Percentiles rank a stretch among this genome's conserved stretches.
Evolutionary conservation across 2,797 vertebrate genomes (phyloP).

Genomic region (Aphelocoma californica): DNA sequence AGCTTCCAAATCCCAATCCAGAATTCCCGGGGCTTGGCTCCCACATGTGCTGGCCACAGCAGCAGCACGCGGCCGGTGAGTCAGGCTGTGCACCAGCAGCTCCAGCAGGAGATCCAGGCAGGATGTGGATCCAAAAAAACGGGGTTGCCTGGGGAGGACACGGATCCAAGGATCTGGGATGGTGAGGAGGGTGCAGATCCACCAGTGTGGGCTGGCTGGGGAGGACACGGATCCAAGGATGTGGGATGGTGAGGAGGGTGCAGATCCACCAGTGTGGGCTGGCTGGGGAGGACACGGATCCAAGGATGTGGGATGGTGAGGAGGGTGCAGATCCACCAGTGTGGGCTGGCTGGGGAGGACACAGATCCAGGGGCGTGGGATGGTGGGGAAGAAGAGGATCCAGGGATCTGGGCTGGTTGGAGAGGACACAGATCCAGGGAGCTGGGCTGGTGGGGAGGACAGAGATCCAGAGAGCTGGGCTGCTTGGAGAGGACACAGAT

Average conservation of each 20-base stretch:
- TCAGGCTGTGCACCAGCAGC: too few relatives aligned
- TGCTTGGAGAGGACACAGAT: neutral
- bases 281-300: neutral
- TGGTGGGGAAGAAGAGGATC: neutral
- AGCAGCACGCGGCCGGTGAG: accelerated
- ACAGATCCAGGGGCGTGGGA: neutral
- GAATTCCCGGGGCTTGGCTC: too few relatives aligned
- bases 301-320: neutral
- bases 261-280: neutral
- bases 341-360: neutral
- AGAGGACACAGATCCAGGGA: neutral
- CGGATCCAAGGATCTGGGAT: neutral
- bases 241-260: neutral
- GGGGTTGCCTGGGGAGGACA: neutral
- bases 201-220: neutral
- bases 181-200: neutral
- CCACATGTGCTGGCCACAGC: too few relatives aligned
- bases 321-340: neutral
- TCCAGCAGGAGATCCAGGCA: neutral
- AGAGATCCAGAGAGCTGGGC: neutral
- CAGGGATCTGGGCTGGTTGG: accelerated
- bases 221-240: neutral
- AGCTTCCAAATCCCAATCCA: too few relatives aligned
- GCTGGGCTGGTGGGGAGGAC: too few relatives aligned
- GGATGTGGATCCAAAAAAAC: neutral